phyloP scores from a whole-genome alignment of 2,888 invertebrate species.

The Stratiomys singularior region DNA sequence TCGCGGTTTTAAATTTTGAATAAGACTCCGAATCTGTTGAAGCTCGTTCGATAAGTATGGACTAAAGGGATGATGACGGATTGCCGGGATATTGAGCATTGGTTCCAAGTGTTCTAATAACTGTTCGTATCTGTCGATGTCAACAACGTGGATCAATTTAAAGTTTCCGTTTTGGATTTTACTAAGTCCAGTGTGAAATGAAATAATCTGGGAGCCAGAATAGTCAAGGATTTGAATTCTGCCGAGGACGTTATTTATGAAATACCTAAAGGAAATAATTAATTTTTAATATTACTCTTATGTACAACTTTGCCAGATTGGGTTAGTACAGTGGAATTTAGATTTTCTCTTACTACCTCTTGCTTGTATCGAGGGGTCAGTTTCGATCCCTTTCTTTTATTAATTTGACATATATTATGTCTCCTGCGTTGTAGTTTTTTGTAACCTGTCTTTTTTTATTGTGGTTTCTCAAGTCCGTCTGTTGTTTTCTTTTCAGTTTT shows the following conservation, averaged over 20 bases:
- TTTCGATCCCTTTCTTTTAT: neutral
- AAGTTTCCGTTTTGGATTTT: neutral
- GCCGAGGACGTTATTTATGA: too few relatives aligned
- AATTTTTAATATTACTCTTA: too few relatives aligned
- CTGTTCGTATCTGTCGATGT: neutral
- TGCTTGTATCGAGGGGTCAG: neutral
- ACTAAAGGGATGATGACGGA: constrained; percentile 13
- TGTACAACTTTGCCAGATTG: neutral
- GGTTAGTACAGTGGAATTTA: neutral
- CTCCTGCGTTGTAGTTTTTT: neutral
- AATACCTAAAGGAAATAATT: too few relatives aligned
- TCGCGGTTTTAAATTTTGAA: too few relatives aligned
- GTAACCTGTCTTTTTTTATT: neutral
- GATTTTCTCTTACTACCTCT: neutral
- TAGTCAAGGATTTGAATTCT: too few relatives aligned
- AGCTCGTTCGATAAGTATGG: constrained; percentile 7
- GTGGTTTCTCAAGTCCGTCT: too few relatives aligned
- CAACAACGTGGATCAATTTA: neutral
- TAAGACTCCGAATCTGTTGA: too few relatives aligned
- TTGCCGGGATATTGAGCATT: constrained; percentile 11
- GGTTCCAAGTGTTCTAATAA: too few relatives aligned
- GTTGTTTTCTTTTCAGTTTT: too few relatives aligned
- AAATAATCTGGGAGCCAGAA: too few relatives aligned
- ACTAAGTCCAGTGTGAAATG: neutral
- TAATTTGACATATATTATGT: neutral